phyloP scores from a whole-genome alignment of 2,113 vertebrate species.

The Podocnemis expansa region DNA sequence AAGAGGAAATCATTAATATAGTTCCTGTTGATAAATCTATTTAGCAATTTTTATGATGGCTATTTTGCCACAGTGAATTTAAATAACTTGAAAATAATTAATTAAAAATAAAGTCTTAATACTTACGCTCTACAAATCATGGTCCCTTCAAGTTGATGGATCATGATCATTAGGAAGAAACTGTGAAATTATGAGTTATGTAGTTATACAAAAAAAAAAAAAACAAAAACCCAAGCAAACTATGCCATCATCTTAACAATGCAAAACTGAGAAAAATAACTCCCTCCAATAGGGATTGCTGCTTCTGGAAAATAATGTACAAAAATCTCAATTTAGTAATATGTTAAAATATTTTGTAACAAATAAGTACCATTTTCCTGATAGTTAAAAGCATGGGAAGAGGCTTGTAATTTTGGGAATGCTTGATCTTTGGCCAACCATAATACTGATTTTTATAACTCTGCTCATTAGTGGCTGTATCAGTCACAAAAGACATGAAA shows the following conservation, averaged over 20 bases:
- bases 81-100: neutral
- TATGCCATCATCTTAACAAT: neutral
- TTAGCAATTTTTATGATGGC: neutral
- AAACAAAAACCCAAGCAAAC: too few species aligned
- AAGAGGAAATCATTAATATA: too few species aligned
- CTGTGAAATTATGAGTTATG: neutral
- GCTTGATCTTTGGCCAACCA: slow-evolving; percentile 45
- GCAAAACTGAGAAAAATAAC: neutral
- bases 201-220: neutral
- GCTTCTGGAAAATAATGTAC: neutral
- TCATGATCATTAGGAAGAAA: neutral
- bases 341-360: neutral
- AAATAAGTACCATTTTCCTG: slow-evolving; percentile 28
- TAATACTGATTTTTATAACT: slow-evolving; percentile 28
- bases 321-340: neutral
- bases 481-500: neutral
- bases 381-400: slow-evolving; percentile 58
- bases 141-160: neutral
- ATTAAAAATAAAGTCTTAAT: neutral
- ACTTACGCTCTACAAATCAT: neutral
- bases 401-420: slow-evolving; percentile 43
- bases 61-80: neutral
- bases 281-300: neutral
- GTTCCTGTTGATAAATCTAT: neutral
- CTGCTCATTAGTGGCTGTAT: slow-evolving; percentile 14